Evolutionary conservation across 2,888 invertebrate species (phyloP), one percentile per base, ranked within the genome.

Genomic region (Stenchaetothrips biformis): DNA sequence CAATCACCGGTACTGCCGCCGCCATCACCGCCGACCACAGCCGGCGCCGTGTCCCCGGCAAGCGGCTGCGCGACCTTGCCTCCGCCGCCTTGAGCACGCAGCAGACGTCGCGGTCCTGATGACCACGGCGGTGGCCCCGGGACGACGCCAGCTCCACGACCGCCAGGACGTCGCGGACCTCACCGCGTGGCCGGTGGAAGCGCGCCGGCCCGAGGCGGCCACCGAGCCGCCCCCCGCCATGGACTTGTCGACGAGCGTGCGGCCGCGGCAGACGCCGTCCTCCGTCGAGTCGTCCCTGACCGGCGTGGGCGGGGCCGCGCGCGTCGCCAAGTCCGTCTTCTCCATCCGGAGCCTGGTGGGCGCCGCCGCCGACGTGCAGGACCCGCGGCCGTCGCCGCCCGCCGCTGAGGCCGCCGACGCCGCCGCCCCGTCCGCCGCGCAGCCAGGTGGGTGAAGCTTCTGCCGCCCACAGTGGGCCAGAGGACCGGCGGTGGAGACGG

Each of bases 241-340:
- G 67, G 67, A 74, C 67, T 11, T 74, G 67, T 74, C 67, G 25
- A 74, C 67, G 67, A 74, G 67, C 67, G 25, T 74, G 21, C 67
- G 67, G 7, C 67, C 67, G 25, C 67, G 67, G 21, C 67, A 74
- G 25, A 7, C 67, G 67, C 21, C 13, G 59, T 18, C 18, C 13
- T 13, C 53, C 67, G n/a, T 67, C 25, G 67, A 25, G 7, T 8
- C 67, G 2, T n/a, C 37, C 37, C 37, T 37, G 37, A 7, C 25
- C 21, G 7, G 11, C 25, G 25, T 25, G 67, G 25, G 25, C 37
- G 37, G 37, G n/a, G n/a, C n/a, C 18, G 59, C 21, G 78, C 86
- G 90, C 59, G 88, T 89, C 13, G 90, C 90, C 47, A 90, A 90
- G 83, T 90, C 90, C 81, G 90, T 90, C 79, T 90, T 90, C 85